These are phyloP conservation scores for Panzeria rudis DNA, from an alignment of 2,888 invertebrate species.

Conservation along the genomic window DNA sequence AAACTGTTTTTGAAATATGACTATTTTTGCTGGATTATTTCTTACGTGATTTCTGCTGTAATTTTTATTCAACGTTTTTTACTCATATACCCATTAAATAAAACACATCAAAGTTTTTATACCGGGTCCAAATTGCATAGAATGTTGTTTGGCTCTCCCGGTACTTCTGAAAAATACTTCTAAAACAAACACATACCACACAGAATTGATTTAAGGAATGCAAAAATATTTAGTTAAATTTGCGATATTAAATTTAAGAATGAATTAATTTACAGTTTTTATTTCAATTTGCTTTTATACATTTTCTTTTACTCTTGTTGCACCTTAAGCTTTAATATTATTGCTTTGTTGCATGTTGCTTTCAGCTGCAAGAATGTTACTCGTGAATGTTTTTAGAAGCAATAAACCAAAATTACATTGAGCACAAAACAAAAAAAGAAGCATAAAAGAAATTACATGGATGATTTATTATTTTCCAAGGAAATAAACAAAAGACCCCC, in stretches of 20 bases:
- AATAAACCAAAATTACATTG: constrained; percentile 66
- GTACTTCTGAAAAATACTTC: too few relatives aligned
- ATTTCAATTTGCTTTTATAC: not conserved
- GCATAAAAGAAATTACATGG: constrained; percentile 67
- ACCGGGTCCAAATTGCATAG: too few relatives aligned
- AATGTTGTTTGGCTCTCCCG: too few relatives aligned
- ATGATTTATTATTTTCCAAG: constrained; percentile 72
- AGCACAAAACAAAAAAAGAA: constrained; percentile 48
- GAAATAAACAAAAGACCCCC: constrained; percentile 74
- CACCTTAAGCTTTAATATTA: constrained; percentile 31
- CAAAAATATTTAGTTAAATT: not conserved
- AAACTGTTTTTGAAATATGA: too few relatives aligned
- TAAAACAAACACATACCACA: too few relatives aligned
- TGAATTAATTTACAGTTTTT: constrained; percentile 2
- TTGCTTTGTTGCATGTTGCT: constrained; percentile 59
- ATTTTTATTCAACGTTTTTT: too few relatives aligned
- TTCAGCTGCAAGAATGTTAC: constrained; percentile 43
- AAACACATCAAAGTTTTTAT: too few relatives aligned
- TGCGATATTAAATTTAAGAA: not conserved
- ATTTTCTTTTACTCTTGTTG: not conserved
- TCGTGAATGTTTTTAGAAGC: constrained; percentile 55
- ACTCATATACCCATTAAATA: too few relatives aligned
- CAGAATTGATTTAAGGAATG: not conserved
- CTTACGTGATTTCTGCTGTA: too few relatives aligned
- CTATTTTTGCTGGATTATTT: too few relatives aligned